Evolutionary conservation across 2,888 invertebrate species (phyloP), one percentile per base, ranked within the genome.

Genomic region (Saturnia japonica): DNA sequence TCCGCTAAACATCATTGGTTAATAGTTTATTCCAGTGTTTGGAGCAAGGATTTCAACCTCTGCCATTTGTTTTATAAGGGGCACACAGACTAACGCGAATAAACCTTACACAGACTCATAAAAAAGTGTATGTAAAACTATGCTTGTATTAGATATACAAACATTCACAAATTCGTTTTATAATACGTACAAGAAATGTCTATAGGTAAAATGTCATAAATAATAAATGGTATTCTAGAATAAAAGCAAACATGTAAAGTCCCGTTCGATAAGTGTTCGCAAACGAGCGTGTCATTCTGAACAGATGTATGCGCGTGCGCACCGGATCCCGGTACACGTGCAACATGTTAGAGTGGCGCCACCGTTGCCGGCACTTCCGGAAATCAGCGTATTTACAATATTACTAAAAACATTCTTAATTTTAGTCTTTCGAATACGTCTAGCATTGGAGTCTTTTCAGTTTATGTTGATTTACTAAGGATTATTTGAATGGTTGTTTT

Each of bases 211-310:
- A 22, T n/a, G n/a, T 54, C 54, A 54, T 54, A 54, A 19, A 11
- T 1, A 60, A 60, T 28, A 57, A 57, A 57, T 25, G 7, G 28
- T 60, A 8, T 14, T 6, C 4, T 54, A 60, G 14, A 64, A 40
- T 40, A 64, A 40, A 64, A 64, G 64, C 64, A 40, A 40, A 34
- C 40, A 12, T 40, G 40, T 40, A 19, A 40, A 79, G 84, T 85
- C 86, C 78, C 80, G 78, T 80, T 76, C 81, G 81, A 84, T 86
- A 84, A 83, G 76, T 73, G 78, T 76, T 79, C 76, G 79, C 80
- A 80, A 81, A 76, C 77, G 82, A 75, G 84, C 84, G 82, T 77
- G 83, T 83, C 84, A 86, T 79, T 78, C 80, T 77, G 69, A 76
- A 78, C 88, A 88, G 85, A 84, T 88, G 84, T 11, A 40, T 40